These are phyloP conservation scores for Pseudomyrmex cubaensis DNA, from an alignment of 1,140 invertebrate species.

Conservation along the genomic window DNA sequence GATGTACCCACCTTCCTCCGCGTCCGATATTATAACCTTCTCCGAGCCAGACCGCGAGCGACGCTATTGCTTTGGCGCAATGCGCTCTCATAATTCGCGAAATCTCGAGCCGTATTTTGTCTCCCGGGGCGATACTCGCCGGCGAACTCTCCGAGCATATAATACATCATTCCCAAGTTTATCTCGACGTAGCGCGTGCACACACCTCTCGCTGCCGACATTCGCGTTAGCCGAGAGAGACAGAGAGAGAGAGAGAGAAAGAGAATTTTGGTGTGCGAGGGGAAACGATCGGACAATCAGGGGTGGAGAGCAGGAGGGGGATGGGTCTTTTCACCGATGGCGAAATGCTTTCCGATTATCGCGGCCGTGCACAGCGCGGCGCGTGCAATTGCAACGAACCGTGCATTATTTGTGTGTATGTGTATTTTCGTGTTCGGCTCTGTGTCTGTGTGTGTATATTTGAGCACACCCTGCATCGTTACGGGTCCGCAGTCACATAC, in stretches of 20 bases:
- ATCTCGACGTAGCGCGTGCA: slow-evolving; percentile 45
- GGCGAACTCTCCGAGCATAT: slow-evolving; percentile 12
- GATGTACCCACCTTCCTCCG: not conserved
- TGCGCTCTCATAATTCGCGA: slow-evolving; percentile 54
- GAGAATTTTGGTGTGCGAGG: not conserved
- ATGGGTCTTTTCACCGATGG: slow-evolving; percentile 38
- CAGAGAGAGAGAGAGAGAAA: no score
- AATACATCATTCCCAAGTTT: slow-evolving; percentile 42
- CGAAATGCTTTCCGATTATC: slow-evolving; percentile 64
- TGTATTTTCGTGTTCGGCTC: not conserved
- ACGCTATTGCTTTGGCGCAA: slow-evolving; percentile 30
- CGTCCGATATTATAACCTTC: no score
- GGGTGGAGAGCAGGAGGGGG: not conserved
- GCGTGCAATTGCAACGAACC: slow-evolving; percentile 47
- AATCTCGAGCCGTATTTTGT: slow-evolving; percentile 37
- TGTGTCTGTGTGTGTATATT: no score
- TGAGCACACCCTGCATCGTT: not conserved
- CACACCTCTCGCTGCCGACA: slow-evolving; percentile 9
- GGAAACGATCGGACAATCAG: not conserved
- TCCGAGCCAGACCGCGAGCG: not conserved
- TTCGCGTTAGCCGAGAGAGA: not conserved
- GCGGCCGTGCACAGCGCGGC: slow-evolving; percentile 23
- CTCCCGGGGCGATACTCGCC: slow-evolving; percentile 21
- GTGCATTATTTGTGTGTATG: not conserved
- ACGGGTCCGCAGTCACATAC: slow-evolving; percentile 10